Evolutionary conservation across 2,113 vertebrate species (phyloP), one percentile per base, ranked within the genome.

Genomic region (Toxotes chatareus): DNA sequence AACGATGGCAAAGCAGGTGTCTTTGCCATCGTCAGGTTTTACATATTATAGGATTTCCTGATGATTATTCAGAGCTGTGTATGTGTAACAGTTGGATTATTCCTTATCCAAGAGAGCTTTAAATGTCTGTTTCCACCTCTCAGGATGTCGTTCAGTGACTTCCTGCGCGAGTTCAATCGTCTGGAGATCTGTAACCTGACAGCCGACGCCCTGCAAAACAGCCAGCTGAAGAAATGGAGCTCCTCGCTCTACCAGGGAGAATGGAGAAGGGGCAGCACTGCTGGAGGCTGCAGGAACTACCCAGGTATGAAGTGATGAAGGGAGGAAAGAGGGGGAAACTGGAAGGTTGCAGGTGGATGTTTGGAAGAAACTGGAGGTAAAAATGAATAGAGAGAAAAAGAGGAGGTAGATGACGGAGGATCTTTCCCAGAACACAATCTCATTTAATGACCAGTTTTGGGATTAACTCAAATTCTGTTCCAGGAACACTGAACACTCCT

Each of bases 151-250:
- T 99, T 97, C 79, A 84, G 82, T 12, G 98, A 99, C 78, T 99
- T 98, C 90, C 82, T 97, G 55, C 95, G 93, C 0, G 97, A 99
- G 76, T 99, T 97, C 92, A 94, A 68, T 8, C 96, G 97, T 6
- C 91, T 99, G 91, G 98, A 99, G 94, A 97, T 99, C 93, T 99
- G 98, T 75, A 99, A 99, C 95, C 95, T 99, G 75, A 99, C 98
- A 0, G 96, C 98, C 0, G 98, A 99, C 1, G 95, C 98, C 0
- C 96, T 99, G 68, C 89, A 96, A 62, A 84, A 95, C 51, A 91
- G 55, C 56, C 92, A 86, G 14, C 73, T 96, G 89, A 96, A 97
- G 86, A 96, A 96, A 19, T 99, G 98, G 98, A 98, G 96, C 94
- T 94, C 97, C 0, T 95, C 72, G 0, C 90, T 97, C 3, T 98